Percentiles rank a stretch among this genome's conserved stretches.
These are phyloP conservation scores for Eleginops maclovinus DNA, from an alignment of 2,113 vertebrate species.

Conservation along the genomic window DNA sequence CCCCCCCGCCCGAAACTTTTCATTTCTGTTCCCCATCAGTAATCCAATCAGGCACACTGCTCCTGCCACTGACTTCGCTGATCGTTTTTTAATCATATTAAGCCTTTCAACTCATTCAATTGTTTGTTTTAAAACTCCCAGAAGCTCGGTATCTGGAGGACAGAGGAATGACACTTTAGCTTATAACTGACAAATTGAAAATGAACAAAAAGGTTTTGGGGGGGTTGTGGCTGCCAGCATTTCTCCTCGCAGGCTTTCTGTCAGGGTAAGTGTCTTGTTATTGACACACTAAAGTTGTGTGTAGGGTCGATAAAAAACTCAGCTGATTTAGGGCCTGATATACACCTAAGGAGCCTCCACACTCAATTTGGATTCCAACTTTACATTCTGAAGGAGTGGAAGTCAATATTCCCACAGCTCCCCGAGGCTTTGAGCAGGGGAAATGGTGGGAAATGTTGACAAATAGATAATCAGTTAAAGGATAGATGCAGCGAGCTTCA, in stretches of 20 bases:
- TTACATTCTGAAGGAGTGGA: slow-evolving; percentile 52
- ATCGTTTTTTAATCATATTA: slow-evolving; percentile 74
- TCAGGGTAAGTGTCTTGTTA: slow-evolving; percentile 31
- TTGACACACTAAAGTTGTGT: no score
- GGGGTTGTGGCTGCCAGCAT: slow-evolving; percentile 2
- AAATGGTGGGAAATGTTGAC: slow-evolving; percentile 73
- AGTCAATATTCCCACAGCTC: slow-evolving; percentile 67
- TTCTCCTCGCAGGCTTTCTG: slow-evolving; percentile 9
- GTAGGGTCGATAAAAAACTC: slow-evolving; percentile 46
- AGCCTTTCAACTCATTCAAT: slow-evolving; percentile 51
- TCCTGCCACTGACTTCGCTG: slow-evolving; percentile 61
- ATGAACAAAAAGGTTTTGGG: slow-evolving; percentile 3
- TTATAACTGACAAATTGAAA: slow-evolving; percentile 30
- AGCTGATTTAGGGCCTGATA: slow-evolving; percentile 22
- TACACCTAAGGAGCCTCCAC: slow-evolving; percentile 23
- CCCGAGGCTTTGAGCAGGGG: slow-evolving; percentile 29
- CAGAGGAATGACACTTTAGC: slow-evolving; percentile 51
- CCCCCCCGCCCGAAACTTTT: no score
- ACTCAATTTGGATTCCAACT: slow-evolving; percentile 53
- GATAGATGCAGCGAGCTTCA: slow-evolving; percentile 68
- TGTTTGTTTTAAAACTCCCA: slow-evolving; percentile 62
- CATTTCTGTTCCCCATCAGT: slow-evolving; percentile 75
- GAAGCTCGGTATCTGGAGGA: slow-evolving; percentile 46
- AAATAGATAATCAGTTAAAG: slow-evolving; percentile 76
- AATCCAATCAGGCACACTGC: slow-evolving; percentile 72